These are phyloP conservation scores for Coenobita brevimanus DNA, from an alignment of 1,140 invertebrate genomes.

Conservation along the genomic window DNA sequence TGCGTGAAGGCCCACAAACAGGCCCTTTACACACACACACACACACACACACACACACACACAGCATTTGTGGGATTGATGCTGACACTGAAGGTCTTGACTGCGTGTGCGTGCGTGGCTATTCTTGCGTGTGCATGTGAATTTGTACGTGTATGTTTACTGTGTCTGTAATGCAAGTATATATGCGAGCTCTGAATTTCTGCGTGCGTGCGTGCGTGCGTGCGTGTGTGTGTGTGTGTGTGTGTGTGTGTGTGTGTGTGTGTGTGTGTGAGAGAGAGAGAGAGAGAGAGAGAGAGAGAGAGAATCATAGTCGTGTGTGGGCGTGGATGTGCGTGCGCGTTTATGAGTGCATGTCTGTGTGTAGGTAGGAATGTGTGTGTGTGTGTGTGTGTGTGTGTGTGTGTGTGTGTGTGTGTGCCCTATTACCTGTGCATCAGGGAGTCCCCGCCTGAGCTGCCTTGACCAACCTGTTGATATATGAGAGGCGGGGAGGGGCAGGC, in stretches of 20 bases:
- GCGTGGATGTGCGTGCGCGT: too few species aligned
- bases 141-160: conserved; percentile 13
- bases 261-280: conserved; percentile 5
- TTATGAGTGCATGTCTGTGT: too few species aligned
- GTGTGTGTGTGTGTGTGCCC: background rate
- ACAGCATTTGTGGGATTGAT: background rate
- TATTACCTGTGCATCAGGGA: too few species aligned
- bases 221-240: conserved; percentile 22
- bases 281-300: background rate
- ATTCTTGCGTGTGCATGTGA: background rate
- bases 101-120: background rate
- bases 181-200: too few species aligned
- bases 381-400: background rate
- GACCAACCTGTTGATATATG: too few species aligned
- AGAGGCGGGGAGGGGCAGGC: too few species aligned
- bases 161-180: background rate
- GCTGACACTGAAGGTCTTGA: background rate
- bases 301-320: too few species aligned
- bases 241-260: conserved; percentile 31
- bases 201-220: background rate
- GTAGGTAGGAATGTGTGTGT: too few species aligned
- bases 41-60: background rate
- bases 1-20: too few species aligned
- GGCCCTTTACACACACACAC: background rate
- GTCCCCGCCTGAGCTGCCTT: too few species aligned